phyloP scores from a whole-genome alignment of 2,113 vertebrate genomes.

The Furnarius figulus region DNA sequence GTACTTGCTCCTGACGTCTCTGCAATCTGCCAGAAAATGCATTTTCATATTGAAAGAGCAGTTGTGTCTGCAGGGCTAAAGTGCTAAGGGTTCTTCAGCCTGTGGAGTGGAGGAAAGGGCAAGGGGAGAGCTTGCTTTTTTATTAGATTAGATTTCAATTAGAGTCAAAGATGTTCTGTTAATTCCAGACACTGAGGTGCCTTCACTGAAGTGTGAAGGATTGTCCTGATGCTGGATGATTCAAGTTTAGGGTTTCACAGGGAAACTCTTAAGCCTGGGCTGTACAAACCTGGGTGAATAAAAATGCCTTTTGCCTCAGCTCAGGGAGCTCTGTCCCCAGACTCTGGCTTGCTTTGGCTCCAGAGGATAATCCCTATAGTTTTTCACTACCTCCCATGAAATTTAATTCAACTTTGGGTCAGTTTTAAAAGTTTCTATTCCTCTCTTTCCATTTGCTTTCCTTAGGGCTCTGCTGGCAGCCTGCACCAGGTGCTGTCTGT shows the following conservation, averaged over 20 bases:
- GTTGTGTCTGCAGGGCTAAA: not conserved
- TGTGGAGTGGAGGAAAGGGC: not conserved
- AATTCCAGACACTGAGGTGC: not conserved
- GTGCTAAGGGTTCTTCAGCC: not conserved
- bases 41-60: not conserved
- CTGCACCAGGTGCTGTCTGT: not conserved
- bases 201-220: not conserved
- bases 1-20: fast-evolving
- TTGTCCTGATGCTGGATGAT: not conserved
- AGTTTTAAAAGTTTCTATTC: not conserved
- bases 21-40: not conserved
- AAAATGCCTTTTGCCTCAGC: not conserved
- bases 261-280: not conserved
- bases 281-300: not conserved
- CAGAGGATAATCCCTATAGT: not conserved
- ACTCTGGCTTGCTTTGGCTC: not conserved
- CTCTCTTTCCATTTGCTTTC: not conserved
- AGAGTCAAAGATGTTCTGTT: not conserved
- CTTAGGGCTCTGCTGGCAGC: not conserved
- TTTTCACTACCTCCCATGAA: not conserved
- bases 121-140: not conserved
- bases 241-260: not conserved
- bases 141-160: not conserved
- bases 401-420: not conserved
- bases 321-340: not conserved